Base-by-base conservation (phyloP, 2,888 invertebrate genomes). In the Doris montereyensis region DNA sequence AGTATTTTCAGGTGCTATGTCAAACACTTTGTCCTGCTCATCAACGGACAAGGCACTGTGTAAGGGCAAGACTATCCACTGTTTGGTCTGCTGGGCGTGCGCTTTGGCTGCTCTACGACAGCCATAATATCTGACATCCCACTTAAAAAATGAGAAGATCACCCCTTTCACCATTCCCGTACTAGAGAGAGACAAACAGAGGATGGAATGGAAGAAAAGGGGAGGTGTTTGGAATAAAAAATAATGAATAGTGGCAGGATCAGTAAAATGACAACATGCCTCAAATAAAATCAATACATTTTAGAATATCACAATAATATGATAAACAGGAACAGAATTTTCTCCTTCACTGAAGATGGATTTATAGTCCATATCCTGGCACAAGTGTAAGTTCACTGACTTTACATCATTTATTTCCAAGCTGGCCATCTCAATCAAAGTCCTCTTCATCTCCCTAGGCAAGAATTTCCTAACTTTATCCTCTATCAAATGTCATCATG, bases 11-110 rank as follows among this genome's bases (percentile, higher is more conserved):
- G 98, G 98, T 0, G 98, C 95, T 88, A 97, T 96, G 89, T 98
- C 97, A 90, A 99, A 99, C 5, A 96, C 95, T 93, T 97, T 98
- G 90, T 99, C 98, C 92, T 99, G 99, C 88, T 99, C 98, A 76
- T 95, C 94, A 0, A 99, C 93, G 0, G 98, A 97, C 78, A 99
- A 91, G 0, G 97, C 95, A 90, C 97, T 97, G 89, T 99, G 99
- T 30, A 99, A 92, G 0, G 97, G 95, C 77, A 99, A 92, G 17
- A 99, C 94, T 65, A 99, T 96, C 99, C 99, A 99, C 71, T 94
- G 94, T 82, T 94, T 93, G 79, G 95, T 95, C 78, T 94, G 94
- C 82, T 95, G 94, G 1, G 93, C 93, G 88, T 97, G 98, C 84
- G 95, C 94, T 84, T 94, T 94, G 0, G 96, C 95, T 2, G 97